phyloP scores from a whole-genome alignment of 2,888 invertebrate species.

The Aporophyla nigra region DNA sequence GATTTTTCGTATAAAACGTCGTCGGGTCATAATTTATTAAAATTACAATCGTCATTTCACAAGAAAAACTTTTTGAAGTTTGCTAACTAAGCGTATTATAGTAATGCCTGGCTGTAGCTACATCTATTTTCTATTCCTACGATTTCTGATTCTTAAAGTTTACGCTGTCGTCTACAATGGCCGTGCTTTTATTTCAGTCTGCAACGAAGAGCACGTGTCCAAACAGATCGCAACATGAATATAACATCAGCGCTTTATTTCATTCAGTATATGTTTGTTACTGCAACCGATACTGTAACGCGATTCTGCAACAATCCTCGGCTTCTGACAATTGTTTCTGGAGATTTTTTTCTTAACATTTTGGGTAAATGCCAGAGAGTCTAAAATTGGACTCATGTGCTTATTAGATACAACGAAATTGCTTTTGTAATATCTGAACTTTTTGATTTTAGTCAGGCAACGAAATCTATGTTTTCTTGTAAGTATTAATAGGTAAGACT shows the following conservation, averaged over 20 bases:
- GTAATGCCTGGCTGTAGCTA: background rate
- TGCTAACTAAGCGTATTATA: background rate
- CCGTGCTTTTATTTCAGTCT: constrained; percentile 6
- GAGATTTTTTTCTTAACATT: constrained; percentile 31
- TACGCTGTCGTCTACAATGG: constrained; percentile 1
- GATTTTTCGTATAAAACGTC: no score
- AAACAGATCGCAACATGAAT: constrained; percentile 53
- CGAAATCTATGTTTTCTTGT: background rate
- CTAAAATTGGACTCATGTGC: constrained; percentile 20
- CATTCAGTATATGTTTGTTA: constrained; percentile 13
- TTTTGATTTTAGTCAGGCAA: background rate
- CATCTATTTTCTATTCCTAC: background rate
- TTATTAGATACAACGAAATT: constrained; percentile 3
- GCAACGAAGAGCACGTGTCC: constrained; percentile 28
- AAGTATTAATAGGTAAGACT: background rate
- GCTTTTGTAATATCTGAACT: background rate
- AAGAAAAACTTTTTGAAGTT: background rate
- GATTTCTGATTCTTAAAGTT: background rate
- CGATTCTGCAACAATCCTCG: constrained; percentile 17
- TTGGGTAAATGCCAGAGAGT: constrained; percentile 46
- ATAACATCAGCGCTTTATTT: constrained; percentile 39
- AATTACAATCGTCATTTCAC: background rate
- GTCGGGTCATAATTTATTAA: no score
- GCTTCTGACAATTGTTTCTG: constrained; percentile 37
- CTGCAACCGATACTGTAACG: constrained; percentile 42